A percentile compares a stretch with the other conserved stretches of the same genome.
Evolutionary conservation across 2,888 invertebrate species (phyloP).

Genomic region (Sarcophaga caerulescens): DNA sequence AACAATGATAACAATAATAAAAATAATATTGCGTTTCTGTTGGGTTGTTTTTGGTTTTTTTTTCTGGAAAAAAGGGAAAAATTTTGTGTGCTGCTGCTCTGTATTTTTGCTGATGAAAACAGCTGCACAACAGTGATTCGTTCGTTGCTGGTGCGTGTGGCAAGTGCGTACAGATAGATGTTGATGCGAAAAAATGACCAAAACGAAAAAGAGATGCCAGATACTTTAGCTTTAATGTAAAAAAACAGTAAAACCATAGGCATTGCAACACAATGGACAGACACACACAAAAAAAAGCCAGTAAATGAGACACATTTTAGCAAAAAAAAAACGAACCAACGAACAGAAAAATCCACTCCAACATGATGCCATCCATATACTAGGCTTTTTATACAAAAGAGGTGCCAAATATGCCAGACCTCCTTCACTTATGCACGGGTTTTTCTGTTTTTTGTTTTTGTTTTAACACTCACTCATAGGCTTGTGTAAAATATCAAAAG

Average conservation of each 20-base stretch:
- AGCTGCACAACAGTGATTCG: constrained; percentile 43
- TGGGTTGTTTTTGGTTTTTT: not conserved
- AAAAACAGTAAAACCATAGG: constrained; percentile 69
- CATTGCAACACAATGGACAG: constrained; percentile 24
- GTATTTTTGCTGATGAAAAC: constrained; percentile 25
- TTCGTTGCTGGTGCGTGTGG: constrained; percentile 39
- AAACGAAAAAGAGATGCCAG: constrained; percentile 70
- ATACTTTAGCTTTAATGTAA: constrained; percentile 62
- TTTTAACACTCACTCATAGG: not conserved
- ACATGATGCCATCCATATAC: not conserved
- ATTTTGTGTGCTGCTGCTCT: constrained; percentile 26
- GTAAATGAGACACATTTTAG: constrained; percentile 61
- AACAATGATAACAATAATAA: too few species aligned
- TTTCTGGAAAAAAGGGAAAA: constrained; percentile 14
- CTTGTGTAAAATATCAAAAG: constrained; percentile 31
- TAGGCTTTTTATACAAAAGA: constrained; percentile 17
- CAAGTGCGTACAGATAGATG: not conserved
- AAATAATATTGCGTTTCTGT: constrained; percentile 31
- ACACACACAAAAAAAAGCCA: constrained; percentile 33
- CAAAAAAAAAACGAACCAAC: constrained; percentile 43
- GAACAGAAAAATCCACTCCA: constrained; percentile 40
- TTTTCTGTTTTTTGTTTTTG: not conserved
- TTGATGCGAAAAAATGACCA: constrained; percentile 64
- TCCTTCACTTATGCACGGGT: constrained; percentile 55
- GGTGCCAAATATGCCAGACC: constrained; percentile 60